phyloP scores from a whole-genome alignment of 1,140 invertebrate genomes.

The Cotesia typhae region DNA sequence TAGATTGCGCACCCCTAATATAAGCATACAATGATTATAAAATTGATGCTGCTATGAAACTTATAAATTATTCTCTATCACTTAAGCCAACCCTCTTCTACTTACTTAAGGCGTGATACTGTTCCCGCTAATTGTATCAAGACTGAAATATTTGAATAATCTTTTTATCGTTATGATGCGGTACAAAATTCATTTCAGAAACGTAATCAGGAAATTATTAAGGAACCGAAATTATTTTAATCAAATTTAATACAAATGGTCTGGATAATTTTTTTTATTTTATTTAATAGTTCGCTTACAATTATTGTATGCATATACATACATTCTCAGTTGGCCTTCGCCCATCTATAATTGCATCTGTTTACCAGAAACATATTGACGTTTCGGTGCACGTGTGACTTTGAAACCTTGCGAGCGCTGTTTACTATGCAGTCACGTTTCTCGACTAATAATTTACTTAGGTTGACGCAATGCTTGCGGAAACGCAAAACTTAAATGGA shows the following conservation, averaged over 20 bases:
- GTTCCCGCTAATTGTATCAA: conserved; percentile 27
- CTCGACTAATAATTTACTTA: conserved; percentile 44
- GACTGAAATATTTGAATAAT: conserved; percentile 33
- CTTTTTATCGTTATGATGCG: conserved; percentile 28
- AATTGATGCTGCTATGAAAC: not conserved
- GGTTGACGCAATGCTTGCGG: conserved; percentile 31
- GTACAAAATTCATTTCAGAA: not conserved
- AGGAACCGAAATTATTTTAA: not conserved
- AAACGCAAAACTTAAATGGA: conserved; percentile 37
- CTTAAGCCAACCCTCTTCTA: conserved; percentile 3
- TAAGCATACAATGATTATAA: not conserved
- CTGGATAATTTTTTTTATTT: not conserved
- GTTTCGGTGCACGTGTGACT: conserved; percentile 35
- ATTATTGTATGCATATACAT: conserved; percentile 30
- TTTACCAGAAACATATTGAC: conserved; percentile 39
- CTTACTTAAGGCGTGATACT: conserved; percentile 1
- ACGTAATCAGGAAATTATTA: not conserved
- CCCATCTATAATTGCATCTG: conserved; percentile 58
- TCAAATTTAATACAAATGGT: not conserved
- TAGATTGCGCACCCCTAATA: too few species aligned
- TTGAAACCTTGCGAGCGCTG: conserved; percentile 43
- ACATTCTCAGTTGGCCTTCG: conserved; percentile 41
- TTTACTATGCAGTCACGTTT: conserved; percentile 62
- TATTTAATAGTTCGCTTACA: not conserved
- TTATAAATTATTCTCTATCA: conserved; percentile 10